Conservation (phyloP, 2,113 vertebrate genomes). For the Acrocephalus arundinaceus region DNA sequence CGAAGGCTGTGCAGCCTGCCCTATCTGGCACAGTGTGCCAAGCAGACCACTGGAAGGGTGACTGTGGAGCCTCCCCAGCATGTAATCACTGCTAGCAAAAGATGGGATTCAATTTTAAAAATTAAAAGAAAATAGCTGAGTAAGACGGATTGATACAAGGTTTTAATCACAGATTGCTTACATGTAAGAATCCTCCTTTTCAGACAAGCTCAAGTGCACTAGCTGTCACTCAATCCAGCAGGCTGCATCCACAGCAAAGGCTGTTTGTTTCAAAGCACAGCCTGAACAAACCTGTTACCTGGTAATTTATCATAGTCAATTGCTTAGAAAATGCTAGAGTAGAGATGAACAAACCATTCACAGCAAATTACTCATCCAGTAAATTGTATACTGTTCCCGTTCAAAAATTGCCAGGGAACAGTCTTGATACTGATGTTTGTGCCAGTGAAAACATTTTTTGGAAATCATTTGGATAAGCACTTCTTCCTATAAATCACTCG, state of each 20-base stretch:
- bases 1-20: neutral
- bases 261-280: neutral
- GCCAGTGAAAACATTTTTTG: neutral
- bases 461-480: neutral
- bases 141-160: neutral
- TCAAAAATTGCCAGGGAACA: neutral
- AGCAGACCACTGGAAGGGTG: neutral
- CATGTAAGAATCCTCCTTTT: neutral
- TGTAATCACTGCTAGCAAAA: neutral
- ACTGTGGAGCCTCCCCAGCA: neutral
- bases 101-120: neutral
- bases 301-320: neutral
- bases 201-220: neutral
- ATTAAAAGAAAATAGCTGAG: neutral
- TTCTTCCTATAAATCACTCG: neutral
- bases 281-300: neutral
- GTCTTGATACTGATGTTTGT: neutral
- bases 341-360: neutral
- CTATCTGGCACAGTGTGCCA: neutral
- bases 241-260: neutral
- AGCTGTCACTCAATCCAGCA: neutral
- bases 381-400: neutral
- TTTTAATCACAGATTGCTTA: neutral
- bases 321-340: neutral
- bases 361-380: neutral